Conservation (phyloP, 2,797 vertebrate genomes). For the Rhabdophis nuchalis region DNA sequence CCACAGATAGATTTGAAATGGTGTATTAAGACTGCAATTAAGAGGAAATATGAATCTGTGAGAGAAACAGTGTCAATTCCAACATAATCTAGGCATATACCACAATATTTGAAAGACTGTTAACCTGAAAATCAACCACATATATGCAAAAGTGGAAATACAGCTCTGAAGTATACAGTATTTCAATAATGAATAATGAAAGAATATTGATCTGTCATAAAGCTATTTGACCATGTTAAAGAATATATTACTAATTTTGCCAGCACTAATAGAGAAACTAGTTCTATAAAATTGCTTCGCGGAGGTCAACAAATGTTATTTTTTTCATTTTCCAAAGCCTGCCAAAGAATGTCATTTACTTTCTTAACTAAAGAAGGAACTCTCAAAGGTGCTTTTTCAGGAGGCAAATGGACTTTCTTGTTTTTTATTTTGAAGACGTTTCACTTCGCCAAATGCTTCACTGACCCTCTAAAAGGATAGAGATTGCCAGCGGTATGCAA, state of each 20-base stretch:
- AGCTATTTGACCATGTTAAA: neutral
- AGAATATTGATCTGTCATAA: neutral
- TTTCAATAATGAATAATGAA: neutral
- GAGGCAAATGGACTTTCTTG: no score
- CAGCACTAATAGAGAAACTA: neutral
- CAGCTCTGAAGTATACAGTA: neutral
- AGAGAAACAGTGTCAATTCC: neutral
- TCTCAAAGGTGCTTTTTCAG: no score
- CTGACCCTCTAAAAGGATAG: no score
- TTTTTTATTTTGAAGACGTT: no score
- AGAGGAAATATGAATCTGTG: neutral
- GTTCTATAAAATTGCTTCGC: neutral
- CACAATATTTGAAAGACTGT: neutral
- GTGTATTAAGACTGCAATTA: neutral
- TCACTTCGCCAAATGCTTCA: no score
- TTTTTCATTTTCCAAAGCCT: neutral
- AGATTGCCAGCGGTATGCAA: no score
- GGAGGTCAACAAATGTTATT: neutral
- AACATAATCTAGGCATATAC: neutral
- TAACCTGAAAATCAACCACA: neutral
- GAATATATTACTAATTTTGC: neutral
- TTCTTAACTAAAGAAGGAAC: no score
- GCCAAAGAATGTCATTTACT: neutral
- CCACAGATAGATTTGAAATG: neutral
- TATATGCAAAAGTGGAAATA: neutral